Base-by-base conservation (phyloP, 2,797 vertebrate genomes). In the Sandelia bainsii region DNA sequence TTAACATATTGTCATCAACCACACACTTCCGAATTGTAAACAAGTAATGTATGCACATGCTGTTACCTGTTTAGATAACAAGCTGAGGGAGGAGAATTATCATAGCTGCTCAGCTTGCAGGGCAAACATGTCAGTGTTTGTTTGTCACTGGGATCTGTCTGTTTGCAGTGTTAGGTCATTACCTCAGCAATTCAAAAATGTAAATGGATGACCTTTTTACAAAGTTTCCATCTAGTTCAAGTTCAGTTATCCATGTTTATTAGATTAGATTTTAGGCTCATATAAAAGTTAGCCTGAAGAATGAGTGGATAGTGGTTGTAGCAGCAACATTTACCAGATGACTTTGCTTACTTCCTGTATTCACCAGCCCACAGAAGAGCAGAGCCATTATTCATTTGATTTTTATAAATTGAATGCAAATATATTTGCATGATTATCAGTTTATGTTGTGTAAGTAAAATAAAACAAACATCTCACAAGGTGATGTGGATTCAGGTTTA, bases 111-210 rank as follows among this genome's bases (percentile, higher is more conserved):
- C 90, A 90, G 89, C 83, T 81, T 85, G 81, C 80, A 77, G 49
- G 48, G 62, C 73, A 93, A 91, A 91, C 89, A 87, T 5, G 10
- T 27, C 59, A 29, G 20, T 89, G 87, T 87, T 91, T 89, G 83
- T 89, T 91, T 89, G 87, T 80, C 56, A 51, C 34, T 69, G 65
- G 77, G 84, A 86, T 89, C 53, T 71, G 79, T 64, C 53, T 81
- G 76, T 90, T 92, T 90, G 85, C 79, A 29, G 48, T 60, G 53
- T 14, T 23, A 54, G 85, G 77, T 88, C 83, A 81, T 84, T 82
- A 87, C 68, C 64, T 77, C 64, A 16, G 61, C 51, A 83, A 66
- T 71, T 75, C 63, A 66, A 25, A 75, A 75, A 72, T 72, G 57
- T 60, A 77, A 39, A 61, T n/a, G 58, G 56, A 60, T 75, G 54